A percentile compares a stretch with the other conserved stretches of the same genome.
Conservation (phyloP, 2,113 vertebrate genomes). For the Chaetura pelagica region DNA sequence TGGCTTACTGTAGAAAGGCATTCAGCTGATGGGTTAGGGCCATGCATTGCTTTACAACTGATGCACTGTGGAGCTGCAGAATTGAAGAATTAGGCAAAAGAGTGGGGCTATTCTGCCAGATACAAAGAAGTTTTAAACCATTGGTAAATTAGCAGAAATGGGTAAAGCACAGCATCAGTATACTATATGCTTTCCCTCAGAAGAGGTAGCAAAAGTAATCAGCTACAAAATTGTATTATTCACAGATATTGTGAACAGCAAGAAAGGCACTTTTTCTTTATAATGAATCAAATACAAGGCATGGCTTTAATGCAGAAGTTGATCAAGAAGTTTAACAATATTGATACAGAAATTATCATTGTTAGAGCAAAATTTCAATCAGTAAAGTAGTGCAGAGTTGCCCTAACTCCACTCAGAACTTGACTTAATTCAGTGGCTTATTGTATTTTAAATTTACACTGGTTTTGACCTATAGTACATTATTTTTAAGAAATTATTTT, state of each 20-base stretch:
- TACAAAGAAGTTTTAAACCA: background rate
- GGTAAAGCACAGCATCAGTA: background rate
- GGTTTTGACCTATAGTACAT: background rate
- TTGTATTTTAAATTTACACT: background rate
- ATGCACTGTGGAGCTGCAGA: background rate
- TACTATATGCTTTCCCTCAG: background rate
- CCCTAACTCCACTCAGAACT: background rate
- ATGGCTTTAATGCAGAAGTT: background rate
- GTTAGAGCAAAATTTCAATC: background rate
- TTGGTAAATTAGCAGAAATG: background rate
- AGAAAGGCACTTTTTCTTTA: background rate
- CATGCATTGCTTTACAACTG: conserved; percentile 2
- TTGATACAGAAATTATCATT: background rate
- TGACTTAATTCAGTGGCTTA: background rate
- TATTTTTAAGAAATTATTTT: background rate
- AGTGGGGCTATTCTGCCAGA: background rate
- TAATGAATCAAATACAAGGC: background rate
- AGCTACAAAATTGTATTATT: background rate
- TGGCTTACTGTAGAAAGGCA: conserved; percentile 16
- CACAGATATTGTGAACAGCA: background rate
- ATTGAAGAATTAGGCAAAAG: conserved; percentile 22
- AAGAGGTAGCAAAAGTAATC: background rate
- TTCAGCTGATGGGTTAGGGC: background rate
- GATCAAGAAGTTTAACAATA: background rate
- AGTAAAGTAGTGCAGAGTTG: background rate